Base-by-base conservation (phyloP, 1,140 invertebrate species). In the Diorhabda elongata region DNA sequence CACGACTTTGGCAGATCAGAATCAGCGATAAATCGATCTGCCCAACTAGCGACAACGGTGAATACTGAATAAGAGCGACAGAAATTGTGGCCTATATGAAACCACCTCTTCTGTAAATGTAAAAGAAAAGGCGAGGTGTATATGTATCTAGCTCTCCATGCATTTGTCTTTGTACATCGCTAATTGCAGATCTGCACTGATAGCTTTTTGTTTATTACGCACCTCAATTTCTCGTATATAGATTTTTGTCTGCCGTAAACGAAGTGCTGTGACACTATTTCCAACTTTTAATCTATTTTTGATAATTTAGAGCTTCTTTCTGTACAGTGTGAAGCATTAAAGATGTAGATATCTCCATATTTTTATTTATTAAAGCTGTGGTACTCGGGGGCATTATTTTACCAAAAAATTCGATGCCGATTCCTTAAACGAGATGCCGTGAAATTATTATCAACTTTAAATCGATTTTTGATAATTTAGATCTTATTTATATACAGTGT, bases 41-140 rank as follows among this genome's bases (percentile, higher is more conserved):
- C 43, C 61, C 42, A 62, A 8, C 8, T n/a, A 11, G 43, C 44
- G 42, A 62, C 61, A 44, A 62, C 42, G n/a, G 43, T 62, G 61
- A 44, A 43, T 42, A 62, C 61, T 62, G 61, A 62, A 62, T 62
- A n/a, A 44, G 42, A n/a, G 42, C 61, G 61, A 44, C 42, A n/a
- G 61, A 44, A 62, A 62, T 62, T 62, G 61, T 62, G 61, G 61
- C 43, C 61, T 62, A 62, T 62, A 62, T 62, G 61, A 62, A 52
- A 62, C 61, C 61, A 62, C 61, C 61, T 62, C 61, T 62, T 62
- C 61, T 62, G 42, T 62, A n/a, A 62, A 52, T 52, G 44, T 11
- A 9, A 44, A 62, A 62, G 61, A 62, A 62, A 44, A 62, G 61
- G 61, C 42, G 42, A 44, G 47, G 47, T 52, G 47, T 52, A 52